Evolutionary conservation across 2,113 vertebrate genomes (phyloP), one percentile per base, ranked within the genome.

Genomic region (Sapajus apella): DNA sequence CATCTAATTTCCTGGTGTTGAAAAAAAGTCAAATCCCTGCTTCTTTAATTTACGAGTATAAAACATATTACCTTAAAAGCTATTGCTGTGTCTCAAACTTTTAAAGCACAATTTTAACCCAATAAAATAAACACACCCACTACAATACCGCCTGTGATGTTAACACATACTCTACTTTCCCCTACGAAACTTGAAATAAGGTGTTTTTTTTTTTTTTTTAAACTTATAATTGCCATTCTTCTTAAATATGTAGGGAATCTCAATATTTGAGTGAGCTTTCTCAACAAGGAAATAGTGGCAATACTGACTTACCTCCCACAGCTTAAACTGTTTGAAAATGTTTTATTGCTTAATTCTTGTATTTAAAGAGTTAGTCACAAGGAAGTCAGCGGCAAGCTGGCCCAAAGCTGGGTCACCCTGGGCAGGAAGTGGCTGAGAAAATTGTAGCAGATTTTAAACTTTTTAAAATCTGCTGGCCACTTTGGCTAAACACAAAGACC

Each of bases 391-490:
- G 37, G 96, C 20, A 17, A 96, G 58, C 14, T 91, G 50, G 73
- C 94, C 90, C 35, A 91, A 94, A 96, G 58, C 47, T 80, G 45
- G 81, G 81, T 95, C 85, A 94, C 58, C 14, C 47, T 82, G 95
- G 85, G 91, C 64, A 86, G 97, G 93, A 97, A 97, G 96, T 45
- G 75, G 93, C 79, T 56, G 12, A 96, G 85, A 97, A 97, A 94
- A 52, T 23, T 80, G 90, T 43, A 95, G 76, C 56, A 95, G 84
- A 92, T 90, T 95, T 92, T 58, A 68, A 90, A 79, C 23, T 76
- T 82, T 88, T 94, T 37, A 37, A n/a, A 84, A 94, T 95, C 90
- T 89, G 68, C 43, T 96, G 76, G 94, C 58, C 93, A 95, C 61
- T 87, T 83, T 95, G 68, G 68, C 73, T 88, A 96, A 92, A 95